Conservation (phyloP, 1,140 invertebrate species). For the Halictus rubicundus region DNA sequence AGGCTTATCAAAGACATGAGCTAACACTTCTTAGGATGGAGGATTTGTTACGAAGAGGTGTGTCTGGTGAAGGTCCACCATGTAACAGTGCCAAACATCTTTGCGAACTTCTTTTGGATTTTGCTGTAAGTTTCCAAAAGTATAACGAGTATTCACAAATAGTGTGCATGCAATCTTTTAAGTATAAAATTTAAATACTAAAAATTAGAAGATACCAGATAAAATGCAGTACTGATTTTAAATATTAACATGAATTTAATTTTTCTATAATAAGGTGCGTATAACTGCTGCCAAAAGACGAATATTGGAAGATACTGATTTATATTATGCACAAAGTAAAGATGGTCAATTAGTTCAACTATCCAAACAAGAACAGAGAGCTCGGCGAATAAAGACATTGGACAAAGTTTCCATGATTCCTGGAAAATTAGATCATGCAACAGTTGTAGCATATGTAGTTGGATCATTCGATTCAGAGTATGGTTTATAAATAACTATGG, state of each 20-base stretch:
- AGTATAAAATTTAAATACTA: background rate
- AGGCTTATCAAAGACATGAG: slow-evolving; percentile 90
- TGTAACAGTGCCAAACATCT: slow-evolving; percentile 83
- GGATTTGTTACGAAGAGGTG: slow-evolving; percentile 88
- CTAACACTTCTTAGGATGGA: slow-evolving; percentile 90
- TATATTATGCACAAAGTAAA: slow-evolving; percentile 85
- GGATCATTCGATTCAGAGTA: slow-evolving; percentile 74
- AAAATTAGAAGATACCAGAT: slow-evolving; percentile 14
- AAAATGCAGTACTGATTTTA: background rate
- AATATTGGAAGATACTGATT: slow-evolving; percentile 90
- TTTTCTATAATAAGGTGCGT: slow-evolving; percentile 72
- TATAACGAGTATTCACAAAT: background rate
- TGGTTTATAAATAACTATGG: slow-evolving; percentile 46
- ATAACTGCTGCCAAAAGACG: slow-evolving; percentile 89
- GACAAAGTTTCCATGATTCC: slow-evolving; percentile 89
- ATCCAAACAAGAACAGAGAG: slow-evolving; percentile 84
- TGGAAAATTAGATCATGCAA: slow-evolving; percentile 96
- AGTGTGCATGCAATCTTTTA: background rate
- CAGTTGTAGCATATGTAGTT: slow-evolving; percentile 91
- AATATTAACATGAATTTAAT: slow-evolving; percentile 50
- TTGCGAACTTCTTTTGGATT: slow-evolving; percentile 89
- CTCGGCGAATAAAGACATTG: slow-evolving; percentile 85
- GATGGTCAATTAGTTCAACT: slow-evolving; percentile 81
- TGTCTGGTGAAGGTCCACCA: slow-evolving; percentile 83
- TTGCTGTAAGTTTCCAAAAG: slow-evolving; percentile 82